Percentiles rank a stretch among this genome's conserved stretches.
Conservation (phyloP, 64 coral and sea anemone genomes). For the Actinia equina region DNA sequence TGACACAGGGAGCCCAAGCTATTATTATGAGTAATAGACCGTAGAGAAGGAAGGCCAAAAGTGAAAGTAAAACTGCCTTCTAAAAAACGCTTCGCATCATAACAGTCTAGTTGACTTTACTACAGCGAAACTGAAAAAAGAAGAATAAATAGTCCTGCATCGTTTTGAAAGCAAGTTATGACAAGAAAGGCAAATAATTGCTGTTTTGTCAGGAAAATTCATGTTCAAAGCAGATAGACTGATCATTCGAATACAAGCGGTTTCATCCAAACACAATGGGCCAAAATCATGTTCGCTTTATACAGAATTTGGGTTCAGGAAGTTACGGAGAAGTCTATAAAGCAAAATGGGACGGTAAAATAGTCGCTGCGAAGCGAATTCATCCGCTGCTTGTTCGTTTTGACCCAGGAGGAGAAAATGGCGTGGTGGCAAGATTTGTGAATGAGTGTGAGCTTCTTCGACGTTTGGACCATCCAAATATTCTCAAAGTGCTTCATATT, state of each 20-base stretch:
- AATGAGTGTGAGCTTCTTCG: slow-evolving; percentile 11
- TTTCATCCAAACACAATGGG: not conserved
- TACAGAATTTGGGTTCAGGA: not conserved
- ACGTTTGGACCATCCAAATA: slow-evolving; percentile 2
- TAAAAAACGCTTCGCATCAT: not conserved
- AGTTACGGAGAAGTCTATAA: slow-evolving; percentile 19
- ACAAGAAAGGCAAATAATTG: not conserved
- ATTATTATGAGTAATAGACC: too few relatives aligned
- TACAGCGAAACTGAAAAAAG: not conserved
- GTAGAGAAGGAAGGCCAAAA: not conserved
- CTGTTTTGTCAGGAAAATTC: not conserved
- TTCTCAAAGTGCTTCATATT: not conserved
- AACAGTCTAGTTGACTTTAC: not conserved
- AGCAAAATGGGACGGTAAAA: slow-evolving; percentile 24
- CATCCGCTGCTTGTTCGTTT: not conserved
- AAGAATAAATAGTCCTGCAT: not conserved
- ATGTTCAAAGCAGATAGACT: not conserved
- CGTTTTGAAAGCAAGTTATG: not conserved
- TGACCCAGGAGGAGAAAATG: not conserved
- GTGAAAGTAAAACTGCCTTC: not conserved
- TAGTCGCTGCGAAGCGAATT: slow-evolving; percentile 25
- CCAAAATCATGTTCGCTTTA: slow-evolving; percentile 21
- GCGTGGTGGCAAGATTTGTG: slow-evolving; percentile 17
- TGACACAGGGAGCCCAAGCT: too few relatives aligned
- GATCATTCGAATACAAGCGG: not conserved